These are phyloP conservation scores for Dipodomys merriami DNA, from an alignment of 2,113 vertebrate genomes.

Conservation along the genomic window DNA sequence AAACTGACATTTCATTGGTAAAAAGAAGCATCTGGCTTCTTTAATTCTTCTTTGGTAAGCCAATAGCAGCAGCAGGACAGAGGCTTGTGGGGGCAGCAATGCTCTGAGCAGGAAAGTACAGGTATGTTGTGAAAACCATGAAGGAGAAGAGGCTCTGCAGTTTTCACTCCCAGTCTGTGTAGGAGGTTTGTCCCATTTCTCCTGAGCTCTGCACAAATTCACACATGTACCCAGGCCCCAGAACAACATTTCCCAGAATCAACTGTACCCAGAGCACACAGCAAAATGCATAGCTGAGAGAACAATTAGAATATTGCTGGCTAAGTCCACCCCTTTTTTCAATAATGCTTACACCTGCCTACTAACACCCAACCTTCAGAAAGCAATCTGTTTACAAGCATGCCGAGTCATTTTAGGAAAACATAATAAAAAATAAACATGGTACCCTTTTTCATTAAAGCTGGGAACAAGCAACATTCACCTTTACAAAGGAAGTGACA, in stretches of 20 bases:
- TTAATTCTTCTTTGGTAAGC: neutral
- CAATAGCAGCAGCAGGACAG: neutral
- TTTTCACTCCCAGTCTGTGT: constrained; percentile 58
- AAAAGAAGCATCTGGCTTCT: neutral
- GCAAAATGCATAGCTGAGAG: constrained; percentile 38
- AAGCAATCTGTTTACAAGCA: constrained; percentile 39
- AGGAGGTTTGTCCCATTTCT: constrained; percentile 64
- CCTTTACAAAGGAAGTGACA: constrained; percentile 59
- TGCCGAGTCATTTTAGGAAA: neutral
- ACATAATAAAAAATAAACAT: neutral
- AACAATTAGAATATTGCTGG: constrained; percentile 61
- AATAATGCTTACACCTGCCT: constrained; percentile 22
- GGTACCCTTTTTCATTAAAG: neutral
- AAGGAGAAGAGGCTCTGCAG: neutral
- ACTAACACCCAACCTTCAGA: constrained; percentile 54
- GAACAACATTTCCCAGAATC: neutral
- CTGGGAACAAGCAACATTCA: neutral
- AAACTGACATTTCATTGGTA: constrained; percentile 39
- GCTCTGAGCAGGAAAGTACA: constrained; percentile 53
- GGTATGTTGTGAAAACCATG: constrained; percentile 34
- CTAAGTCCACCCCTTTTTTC: constrained; percentile 36
- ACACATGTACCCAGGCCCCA: neutral
- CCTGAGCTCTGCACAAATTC: constrained; percentile 40
- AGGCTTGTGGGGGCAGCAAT: constrained; percentile 65
- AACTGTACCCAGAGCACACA: fast-evolving